A percentile compares a stretch with the other conserved stretches of the same genome.
These are phyloP conservation scores for Oscheius sp. DNA, from an alignment of 2,888 invertebrate species.

Conservation along the genomic window DNA sequence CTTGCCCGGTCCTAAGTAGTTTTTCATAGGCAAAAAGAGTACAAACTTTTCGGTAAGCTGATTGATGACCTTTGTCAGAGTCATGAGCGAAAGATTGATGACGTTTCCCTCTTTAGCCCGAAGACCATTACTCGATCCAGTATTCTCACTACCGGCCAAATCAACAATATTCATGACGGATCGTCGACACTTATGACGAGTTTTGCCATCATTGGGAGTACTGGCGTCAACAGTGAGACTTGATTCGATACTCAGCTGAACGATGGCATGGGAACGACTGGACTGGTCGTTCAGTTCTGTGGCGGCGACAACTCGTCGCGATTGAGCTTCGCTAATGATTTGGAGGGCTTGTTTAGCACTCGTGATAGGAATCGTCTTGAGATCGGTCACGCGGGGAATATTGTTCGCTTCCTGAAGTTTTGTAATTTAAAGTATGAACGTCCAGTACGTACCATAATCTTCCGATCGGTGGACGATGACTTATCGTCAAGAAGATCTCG, in stretches of 20 bases:
- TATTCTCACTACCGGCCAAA: conserved; percentile 40
- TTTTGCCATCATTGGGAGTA: not conserved
- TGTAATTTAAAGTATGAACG: not conserved
- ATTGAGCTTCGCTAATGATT: conserved; percentile 2
- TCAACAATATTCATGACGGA: conserved; percentile 37
- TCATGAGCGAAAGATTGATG: conserved; percentile 36
- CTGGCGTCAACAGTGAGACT: not conserved
- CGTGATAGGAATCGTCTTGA: conserved; percentile 10
- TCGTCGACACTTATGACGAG: conserved; percentile 4
- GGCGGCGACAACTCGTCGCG: conserved; percentile 8
- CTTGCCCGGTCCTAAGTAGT: conserved; percentile 3
- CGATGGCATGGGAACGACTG: conserved; percentile 35
- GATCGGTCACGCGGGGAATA: conserved; percentile 7
- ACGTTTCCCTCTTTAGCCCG: conserved; percentile 32
- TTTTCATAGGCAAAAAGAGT: not conserved
- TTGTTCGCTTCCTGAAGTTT: conserved; percentile 25
- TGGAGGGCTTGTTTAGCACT: conserved; percentile 4
- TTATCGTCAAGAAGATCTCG: conserved; percentile 21
- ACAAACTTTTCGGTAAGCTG: conserved; percentile 30
- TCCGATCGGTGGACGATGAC: not conserved
- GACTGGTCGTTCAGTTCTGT: conserved; percentile 35
- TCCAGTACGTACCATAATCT: not conserved
- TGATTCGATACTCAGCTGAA: conserved; percentile 30
- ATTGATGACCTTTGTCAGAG: conserved; percentile 35
- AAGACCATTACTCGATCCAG: not conserved